phyloP scores from a whole-genome alignment of 2,888 invertebrate species.

The Epirrhoe alternata region DNA sequence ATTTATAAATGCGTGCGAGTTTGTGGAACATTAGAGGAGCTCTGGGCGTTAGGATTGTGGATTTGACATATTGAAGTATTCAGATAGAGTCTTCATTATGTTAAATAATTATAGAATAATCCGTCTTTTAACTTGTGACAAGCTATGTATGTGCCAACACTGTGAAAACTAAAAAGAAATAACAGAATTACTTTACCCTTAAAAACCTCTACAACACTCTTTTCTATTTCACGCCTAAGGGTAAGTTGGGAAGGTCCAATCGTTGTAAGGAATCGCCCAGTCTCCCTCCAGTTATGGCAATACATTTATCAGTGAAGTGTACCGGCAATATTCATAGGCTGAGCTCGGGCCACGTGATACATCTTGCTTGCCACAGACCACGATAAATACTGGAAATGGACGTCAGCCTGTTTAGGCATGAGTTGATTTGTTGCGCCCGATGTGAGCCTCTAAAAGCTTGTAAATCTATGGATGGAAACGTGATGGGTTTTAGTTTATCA shows the following conservation, averaged over 20 bases:
- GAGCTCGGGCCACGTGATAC: conserved; percentile 22
- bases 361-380: conserved; percentile 31
- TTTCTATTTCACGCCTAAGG: neutral
- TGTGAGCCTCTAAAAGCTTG: conserved; percentile 29
- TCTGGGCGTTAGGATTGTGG: too few relatives aligned
- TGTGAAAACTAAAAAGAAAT: neutral
- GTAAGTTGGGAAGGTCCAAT: conserved; percentile 5
- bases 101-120: too few relatives aligned
- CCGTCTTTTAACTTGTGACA: neutral
- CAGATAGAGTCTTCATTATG: too few relatives aligned
- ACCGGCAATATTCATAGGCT: conserved; percentile 52
- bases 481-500: conserved; percentile 20
- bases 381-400: conserved; percentile 33
- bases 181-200: neutral
- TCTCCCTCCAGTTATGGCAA: conserved; percentile 53
- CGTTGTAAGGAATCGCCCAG: conserved; percentile 4
- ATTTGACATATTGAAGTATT: too few relatives aligned
- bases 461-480: conserved; percentile 27
- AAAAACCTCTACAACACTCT: neutral
- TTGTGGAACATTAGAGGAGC: too few relatives aligned
- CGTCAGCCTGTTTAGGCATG: conserved; percentile 27
- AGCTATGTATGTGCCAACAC: neutral
- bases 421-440: conserved; percentile 27
- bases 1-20: too few relatives aligned
- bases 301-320: conserved; percentile 62